Evolutionary conservation across 2,797 vertebrate species (phyloP), one percentile per base, ranked within the genome.

Genomic region (Natrix natrix): DNA sequence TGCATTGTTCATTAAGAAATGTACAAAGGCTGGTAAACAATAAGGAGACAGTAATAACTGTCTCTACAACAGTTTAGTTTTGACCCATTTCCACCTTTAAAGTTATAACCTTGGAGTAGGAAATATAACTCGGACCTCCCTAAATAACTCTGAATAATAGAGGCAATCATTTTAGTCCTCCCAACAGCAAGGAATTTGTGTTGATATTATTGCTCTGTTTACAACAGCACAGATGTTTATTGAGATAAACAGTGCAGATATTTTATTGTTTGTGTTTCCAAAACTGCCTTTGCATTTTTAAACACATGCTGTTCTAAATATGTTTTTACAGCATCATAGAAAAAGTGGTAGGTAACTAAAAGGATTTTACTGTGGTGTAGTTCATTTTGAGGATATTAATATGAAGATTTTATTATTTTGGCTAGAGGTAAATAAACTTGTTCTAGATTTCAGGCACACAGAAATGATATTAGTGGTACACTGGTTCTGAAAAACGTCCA

Each of bases 1-100:
- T 97, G 93, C 94, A 95, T 97, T 97, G 97, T 97, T 98, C 92
- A 93, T 97, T 97, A 97, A 94, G 96, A 97, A 97, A 96, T 97
- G 94, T 94, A 95, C 93, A 93, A 94, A 95, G 93, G 87, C 90
- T 97, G 92, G 92, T 95, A 96, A 96, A 92, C 93, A 93, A 88
- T 96, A 96, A 97, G 95, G 94, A 97, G 94, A 95, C 94, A 93
- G 93, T 92, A 94, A 91, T 90, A 92, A 96, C 91, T 93, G 89
- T 96, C 92, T 93, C 91, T 95, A 94, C 87, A 17, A 22, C 3
- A 91, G 89, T 94, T 95, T 87, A 91, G 93, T 93, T 86, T 94
- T 92, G 89, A 94, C 55, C 74, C 94, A 74, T 37, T 95, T 95
- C 93, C 60, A 92, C 93, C 91, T 97, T 74, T 96, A 95, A 92